phyloP scores from a whole-genome alignment of 37 sponge, comb jelly and placozoan genomes.

The Chondrosia reniformis region DNA sequence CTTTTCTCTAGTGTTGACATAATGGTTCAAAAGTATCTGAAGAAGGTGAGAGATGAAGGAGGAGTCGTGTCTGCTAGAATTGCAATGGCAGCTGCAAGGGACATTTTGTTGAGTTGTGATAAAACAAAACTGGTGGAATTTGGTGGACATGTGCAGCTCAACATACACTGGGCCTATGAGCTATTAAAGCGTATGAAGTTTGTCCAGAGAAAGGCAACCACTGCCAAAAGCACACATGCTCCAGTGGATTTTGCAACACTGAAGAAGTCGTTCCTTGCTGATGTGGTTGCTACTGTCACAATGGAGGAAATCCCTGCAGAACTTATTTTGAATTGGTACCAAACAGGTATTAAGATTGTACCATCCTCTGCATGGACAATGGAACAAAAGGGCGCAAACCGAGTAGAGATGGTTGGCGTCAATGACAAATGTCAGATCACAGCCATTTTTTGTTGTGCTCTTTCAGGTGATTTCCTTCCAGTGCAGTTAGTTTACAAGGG shows the following conservation, averaged over 20 bases:
- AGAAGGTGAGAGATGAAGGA: constrained; percentile 39
- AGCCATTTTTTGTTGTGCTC: constrained; percentile 19
- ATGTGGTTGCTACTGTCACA: background rate
- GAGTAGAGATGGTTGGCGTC: constrained; percentile 20
- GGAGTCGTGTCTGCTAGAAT: constrained; percentile 41
- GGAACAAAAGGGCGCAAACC: constrained; percentile 15
- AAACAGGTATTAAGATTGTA: constrained; percentile 18
- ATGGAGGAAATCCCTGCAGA: constrained; percentile 25
- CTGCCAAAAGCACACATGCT: constrained; percentile 27
- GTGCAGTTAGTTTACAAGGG: constrained; percentile 29
- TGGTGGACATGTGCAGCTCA: constrained; percentile 42
- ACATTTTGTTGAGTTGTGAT: constrained; percentile 16
- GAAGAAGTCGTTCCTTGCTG: constrained; percentile 10
- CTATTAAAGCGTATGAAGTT: constrained; percentile 39
- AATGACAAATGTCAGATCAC: constrained; percentile 32
- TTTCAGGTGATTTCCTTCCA: constrained; percentile 26
- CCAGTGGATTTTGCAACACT: background rate
- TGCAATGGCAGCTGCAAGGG: constrained; percentile 50
- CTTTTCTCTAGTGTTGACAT: constrained; percentile 8
- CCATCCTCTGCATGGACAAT: constrained; percentile 26
- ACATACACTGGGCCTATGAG: constrained; percentile 33
- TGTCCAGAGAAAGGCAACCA: constrained; percentile 43
- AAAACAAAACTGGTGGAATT: constrained; percentile 28
- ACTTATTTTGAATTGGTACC: constrained; percentile 38
- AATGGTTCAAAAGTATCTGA: constrained; percentile 13